Base-by-base conservation (phyloP, 2,888 invertebrate species). In the Drosophila ezoana region DNA sequence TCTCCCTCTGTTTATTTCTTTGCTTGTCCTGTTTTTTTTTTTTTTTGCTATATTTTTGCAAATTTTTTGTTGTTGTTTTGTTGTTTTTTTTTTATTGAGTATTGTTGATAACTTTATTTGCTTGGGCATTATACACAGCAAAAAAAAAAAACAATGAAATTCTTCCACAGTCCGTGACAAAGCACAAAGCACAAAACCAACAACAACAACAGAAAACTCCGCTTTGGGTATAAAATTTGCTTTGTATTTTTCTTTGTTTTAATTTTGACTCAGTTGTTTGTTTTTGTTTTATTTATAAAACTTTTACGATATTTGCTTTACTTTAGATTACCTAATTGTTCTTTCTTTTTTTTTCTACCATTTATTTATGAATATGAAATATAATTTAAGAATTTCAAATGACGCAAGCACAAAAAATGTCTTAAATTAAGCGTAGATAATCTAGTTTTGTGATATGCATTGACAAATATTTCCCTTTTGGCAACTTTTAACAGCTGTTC, bases 41-140 rank as follows among this genome's bases (percentile, higher is more conserved):
- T 11, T 33, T 9, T 40, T 33, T 2, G 18, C 18, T 52, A 61
- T 56, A 40, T 69, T 64, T 54, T 52, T 69, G 41, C 64, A 58
- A 33, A 49, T 56, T 49, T 48, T 23, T 23, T 51, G 41, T 58
- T 63, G 23, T 62, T 54, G 14, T 64, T 38, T 45, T 68, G 60
- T 41, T 64, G 69, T 68, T 81, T 57, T 64, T n/a, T n/a, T n/a
- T 72, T 68, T 81, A 72, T 84, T 79, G 76, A 59, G 63, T 57
- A 72, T 81, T 83, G 79, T 79, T 88, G 88, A 88, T 89, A 89
- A 84, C 82, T 88, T 81, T 86, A 88, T 88, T 88, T 88, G 70
- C 69, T 69, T 69, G 60, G 61, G 65, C 54, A 63, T 70, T 74
- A 61, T 52, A 44, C 11, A 67, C 32, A 64, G 13, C n/a, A 56